Evolutionary conservation across 2,113 vertebrate genomes (phyloP).

Genomic region (Calyptomena viridis): DNA sequence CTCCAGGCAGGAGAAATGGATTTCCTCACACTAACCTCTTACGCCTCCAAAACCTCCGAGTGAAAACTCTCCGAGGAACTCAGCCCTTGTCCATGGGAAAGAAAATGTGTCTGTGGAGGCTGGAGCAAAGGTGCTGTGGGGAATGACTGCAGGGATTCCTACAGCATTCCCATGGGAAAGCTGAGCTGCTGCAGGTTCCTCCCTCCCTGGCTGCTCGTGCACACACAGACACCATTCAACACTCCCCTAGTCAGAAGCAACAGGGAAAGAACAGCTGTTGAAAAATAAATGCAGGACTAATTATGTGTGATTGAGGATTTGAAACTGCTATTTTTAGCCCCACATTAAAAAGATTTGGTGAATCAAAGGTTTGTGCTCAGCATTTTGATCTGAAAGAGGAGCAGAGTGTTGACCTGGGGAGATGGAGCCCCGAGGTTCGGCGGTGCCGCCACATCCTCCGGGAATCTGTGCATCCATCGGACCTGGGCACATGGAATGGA

Average conservation of each 20-base stretch:
- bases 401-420: neutral
- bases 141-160: neutral
- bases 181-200: neutral
- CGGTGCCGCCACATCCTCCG: neutral
- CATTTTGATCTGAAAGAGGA: neutral
- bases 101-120: neutral
- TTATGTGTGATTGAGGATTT: neutral
- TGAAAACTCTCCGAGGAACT: neutral
- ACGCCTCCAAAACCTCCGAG: neutral
- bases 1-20: conserved; percentile 22
- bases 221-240: neutral
- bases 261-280: conserved; percentile 40
- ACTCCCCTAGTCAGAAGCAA: neutral
- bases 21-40: neutral
- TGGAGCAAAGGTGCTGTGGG: neutral
- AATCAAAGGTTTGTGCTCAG: neutral
- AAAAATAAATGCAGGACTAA: conserved; percentile 30
- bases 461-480: accelerated
- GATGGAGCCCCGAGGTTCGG: neutral
- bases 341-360: neutral
- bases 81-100: neutral
- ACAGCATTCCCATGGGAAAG: neutral
- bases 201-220: neutral
- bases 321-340: neutral
- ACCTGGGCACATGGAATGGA: accelerated